Percentiles rank a stretch among this genome's conserved stretches.
Conservation (phyloP, 2,113 vertebrate genomes). For the Poeciliopsis occidentalis region DNA sequence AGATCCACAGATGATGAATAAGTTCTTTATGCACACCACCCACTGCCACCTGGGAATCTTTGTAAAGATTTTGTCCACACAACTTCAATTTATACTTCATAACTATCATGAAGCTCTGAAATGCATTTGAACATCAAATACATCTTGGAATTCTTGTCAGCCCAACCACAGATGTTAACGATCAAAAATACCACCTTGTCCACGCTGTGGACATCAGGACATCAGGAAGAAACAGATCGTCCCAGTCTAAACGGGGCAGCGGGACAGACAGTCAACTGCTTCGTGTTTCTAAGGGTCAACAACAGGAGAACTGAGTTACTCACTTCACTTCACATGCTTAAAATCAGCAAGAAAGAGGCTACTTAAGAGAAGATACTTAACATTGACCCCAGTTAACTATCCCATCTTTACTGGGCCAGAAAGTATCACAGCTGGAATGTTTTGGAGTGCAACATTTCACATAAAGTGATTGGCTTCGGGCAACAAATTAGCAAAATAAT, state of each 20-base stretch:
- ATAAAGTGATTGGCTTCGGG: background rate
- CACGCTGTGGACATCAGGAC: too few relatives aligned
- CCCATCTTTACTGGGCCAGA: background rate
- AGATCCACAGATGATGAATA: background rate
- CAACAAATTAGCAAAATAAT: background rate
- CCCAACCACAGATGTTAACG: too few relatives aligned
- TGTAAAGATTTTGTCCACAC: too few relatives aligned
- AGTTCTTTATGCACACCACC: background rate
- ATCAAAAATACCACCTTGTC: too few relatives aligned
- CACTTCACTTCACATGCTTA: background rate
- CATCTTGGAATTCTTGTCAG: too few relatives aligned
- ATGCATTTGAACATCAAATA: too few relatives aligned
- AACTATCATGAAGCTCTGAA: slow-evolving; percentile 1
- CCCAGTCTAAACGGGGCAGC: too few relatives aligned
- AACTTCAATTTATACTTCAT: slow-evolving; percentile 16
- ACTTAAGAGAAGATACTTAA: background rate
- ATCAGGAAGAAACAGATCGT: too few relatives aligned
- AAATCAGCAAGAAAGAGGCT: background rate
- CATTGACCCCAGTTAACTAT: background rate
- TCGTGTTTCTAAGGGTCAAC: background rate
- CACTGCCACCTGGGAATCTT: background rate
- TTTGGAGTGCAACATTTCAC: background rate
- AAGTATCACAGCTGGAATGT: background rate
- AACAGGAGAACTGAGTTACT: background rate
- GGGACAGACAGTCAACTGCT: background rate